phyloP scores from a whole-genome alignment of 2,888 invertebrate species.

The Agonopterix subpropinquella region DNA sequence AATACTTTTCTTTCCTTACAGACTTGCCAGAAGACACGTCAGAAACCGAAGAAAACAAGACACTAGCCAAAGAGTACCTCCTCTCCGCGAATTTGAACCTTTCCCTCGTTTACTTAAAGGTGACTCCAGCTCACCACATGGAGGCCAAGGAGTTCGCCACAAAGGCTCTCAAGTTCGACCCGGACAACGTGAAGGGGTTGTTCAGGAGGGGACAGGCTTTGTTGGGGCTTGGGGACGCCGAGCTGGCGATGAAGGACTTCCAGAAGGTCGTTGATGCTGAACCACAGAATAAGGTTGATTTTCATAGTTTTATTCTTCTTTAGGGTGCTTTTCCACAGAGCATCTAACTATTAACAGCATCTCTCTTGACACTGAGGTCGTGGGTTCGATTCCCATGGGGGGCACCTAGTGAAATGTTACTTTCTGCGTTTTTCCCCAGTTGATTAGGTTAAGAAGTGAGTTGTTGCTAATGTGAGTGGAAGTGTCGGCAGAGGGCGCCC shows the following conservation, averaged over 20 bases:
- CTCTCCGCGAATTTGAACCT: conserved; percentile 87
- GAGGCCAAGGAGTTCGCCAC: conserved; percentile 85
- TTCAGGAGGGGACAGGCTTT: conserved; percentile 92
- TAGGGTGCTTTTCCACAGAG: no score
- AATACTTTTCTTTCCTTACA: conserved; percentile 15
- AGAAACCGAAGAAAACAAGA: conserved; percentile 36
- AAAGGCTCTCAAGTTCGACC: conserved; percentile 84
- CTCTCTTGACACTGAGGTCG: no score
- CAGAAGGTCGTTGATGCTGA: conserved; percentile 84
- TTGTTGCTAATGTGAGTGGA: no score
- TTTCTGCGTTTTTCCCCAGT: no score
- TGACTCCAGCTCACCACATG: conserved; percentile 76
- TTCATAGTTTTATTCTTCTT: no score
- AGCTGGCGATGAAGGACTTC: conserved; percentile 86
- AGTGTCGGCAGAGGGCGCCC: no score
- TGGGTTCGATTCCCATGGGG: no score
- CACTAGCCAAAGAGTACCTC: conserved; percentile 63
- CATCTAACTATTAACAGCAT: no score
- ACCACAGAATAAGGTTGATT: conserved; percentile 82
- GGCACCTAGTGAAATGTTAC: no score
- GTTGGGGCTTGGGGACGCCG: conserved; percentile 84
- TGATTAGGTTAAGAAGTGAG: no score
- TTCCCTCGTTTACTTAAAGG: conserved; percentile 87
- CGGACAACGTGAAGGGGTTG: conserved; percentile 89
- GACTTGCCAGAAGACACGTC: conserved; percentile 37